phyloP scores from a whole-genome alignment of 2,888 invertebrate species.

The Pachydiplax longipennis region DNA sequence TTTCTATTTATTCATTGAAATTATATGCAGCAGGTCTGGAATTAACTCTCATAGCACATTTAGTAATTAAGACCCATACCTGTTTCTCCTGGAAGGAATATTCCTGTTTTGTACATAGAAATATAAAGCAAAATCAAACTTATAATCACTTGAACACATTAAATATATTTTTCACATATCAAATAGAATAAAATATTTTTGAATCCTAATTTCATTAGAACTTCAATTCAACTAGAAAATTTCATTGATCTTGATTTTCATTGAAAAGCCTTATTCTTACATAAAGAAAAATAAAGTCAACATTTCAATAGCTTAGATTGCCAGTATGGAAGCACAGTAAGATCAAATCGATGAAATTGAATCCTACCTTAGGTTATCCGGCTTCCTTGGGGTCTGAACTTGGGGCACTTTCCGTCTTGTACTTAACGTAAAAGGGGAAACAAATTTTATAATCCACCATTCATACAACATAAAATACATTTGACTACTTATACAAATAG shows the following conservation, averaged over 20 bases:
- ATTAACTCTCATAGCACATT: slow-evolving; percentile 17
- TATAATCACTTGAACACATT: background rate
- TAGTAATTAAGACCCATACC: slow-evolving; percentile 46
- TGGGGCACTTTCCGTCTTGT: slow-evolving; percentile 79
- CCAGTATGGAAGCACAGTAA: slow-evolving; percentile 35
- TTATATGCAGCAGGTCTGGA: slow-evolving; percentile 5
- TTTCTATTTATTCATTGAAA: slow-evolving; percentile 16
- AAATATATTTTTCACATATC: background rate
- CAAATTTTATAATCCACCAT: slow-evolving; percentile 49
- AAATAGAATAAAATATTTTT: background rate
- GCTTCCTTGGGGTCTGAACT: slow-evolving; percentile 57
- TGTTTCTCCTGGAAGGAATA: slow-evolving; percentile 48
- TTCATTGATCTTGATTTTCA: background rate
- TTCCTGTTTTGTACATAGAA: slow-evolving; percentile 47
- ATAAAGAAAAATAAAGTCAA: background rate
- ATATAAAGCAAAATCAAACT: slow-evolving; percentile 46
- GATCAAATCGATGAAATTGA: slow-evolving; percentile 25
- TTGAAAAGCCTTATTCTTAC: background rate
- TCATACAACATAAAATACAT: slow-evolving; percentile 23
- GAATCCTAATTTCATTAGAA: background rate
- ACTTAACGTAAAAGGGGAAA: slow-evolving; percentile 61
- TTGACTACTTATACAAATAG: background rate
- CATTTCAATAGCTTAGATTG: background rate
- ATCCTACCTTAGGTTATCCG: slow-evolving; percentile 52
- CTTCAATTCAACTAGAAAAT: background rate